Evolutionary conservation across 1,140 invertebrate species (phyloP), one percentile per base, ranked within the genome.

Genomic region (Aricia agestis): DNA sequence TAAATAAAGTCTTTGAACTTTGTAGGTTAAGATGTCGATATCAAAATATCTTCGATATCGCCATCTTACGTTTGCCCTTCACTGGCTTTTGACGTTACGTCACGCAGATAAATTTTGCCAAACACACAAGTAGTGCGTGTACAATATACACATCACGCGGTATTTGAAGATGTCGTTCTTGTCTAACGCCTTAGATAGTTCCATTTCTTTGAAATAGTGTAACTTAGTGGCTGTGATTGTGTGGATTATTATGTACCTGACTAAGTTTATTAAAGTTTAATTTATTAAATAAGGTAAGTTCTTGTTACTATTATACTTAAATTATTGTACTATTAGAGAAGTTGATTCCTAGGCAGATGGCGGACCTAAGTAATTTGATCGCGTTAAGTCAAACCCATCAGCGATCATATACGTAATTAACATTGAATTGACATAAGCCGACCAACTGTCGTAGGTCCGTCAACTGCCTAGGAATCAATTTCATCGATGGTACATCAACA

Each of bases 231-330:
- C 45, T 52, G 36, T 36, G 36, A 15, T 13, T 52, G 1, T 52
- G 11, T 13, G 45, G 13, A 25, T 25, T 25, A 25, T 25, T 25
- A 25, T 25, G 25, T 25, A 25, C 25, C 25, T 25, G 25, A 25
- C 25, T 25, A 25, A 52, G 2, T 52, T 13, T 13, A 15, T 52
- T 13, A 13, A 11, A 52, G 9, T 52, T 9, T 52, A 1, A 52
- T 13, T 52, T 52, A 52, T 52, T 52, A n/a, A n/a, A n/a, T 52
- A 52, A 52, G 45, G 45, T 52, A 52, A 52, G 45, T 52, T 52
- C 45, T 52, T 11, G 45, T 13, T 52, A 52, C 9, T 13, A n/a
- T n/a, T n/a, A n/a, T n/a, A n/a, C n/a, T n/a, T n/a, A n/a, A n/a
- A n/a, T n/a, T n/a, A n/a, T n/a, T n/a, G n/a, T n/a, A n/a, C n/a